These are phyloP conservation scores for Catharus minimus DNA, from an alignment of 2,113 vertebrate genomes.

Conservation along the genomic window DNA sequence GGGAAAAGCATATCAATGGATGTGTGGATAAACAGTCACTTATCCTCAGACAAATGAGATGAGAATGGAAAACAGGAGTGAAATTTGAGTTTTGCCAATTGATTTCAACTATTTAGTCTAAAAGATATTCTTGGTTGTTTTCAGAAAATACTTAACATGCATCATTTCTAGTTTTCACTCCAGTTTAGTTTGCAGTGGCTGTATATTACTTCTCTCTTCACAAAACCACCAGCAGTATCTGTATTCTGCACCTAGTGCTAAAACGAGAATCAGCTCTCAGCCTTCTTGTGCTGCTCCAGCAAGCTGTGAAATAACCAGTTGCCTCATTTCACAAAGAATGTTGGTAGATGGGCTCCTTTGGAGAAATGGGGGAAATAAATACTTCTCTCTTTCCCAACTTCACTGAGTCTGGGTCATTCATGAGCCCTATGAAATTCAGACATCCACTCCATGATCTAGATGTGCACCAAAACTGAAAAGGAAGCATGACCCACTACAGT, in stretches of 20 bases:
- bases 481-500: not conserved
- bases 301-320: conserved; percentile 44
- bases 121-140: not conserved
- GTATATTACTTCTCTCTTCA: not conserved
- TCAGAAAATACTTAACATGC: not conserved
- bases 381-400: not conserved
- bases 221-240: not conserved
- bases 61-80: not conserved
- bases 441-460: not conserved
- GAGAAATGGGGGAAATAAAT: not conserved
- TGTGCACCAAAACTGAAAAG: not conserved
- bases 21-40: not conserved
- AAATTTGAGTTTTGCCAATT: not conserved
- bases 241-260: not conserved
- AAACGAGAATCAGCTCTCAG: not conserved
- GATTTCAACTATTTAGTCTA: not conserved
- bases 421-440: not conserved
- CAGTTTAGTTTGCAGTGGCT: not conserved
- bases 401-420: not conserved
- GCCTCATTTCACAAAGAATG: not conserved
- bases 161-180: not conserved
- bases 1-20: fast-evolving
- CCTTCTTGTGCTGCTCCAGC: conserved; percentile 12
- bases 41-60: not conserved
- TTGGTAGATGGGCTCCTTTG: not conserved